Evolutionary conservation across 2,113 vertebrate genomes (phyloP), one percentile per base, ranked within the genome.

Genomic region (Prolemur simus): DNA sequence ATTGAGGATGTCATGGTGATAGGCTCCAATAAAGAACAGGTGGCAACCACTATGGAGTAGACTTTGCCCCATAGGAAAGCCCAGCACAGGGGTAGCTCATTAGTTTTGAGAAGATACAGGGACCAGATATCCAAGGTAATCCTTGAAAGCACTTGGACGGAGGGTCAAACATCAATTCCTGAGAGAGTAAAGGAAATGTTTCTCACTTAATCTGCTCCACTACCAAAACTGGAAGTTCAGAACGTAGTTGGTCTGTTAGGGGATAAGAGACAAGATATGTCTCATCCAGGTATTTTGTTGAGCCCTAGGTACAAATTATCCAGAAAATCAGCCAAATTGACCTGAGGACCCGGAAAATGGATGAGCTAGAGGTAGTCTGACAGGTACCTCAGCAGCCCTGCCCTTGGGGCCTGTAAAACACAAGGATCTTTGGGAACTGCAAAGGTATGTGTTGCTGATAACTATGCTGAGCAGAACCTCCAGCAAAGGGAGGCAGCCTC

Each of bases 321-420:
- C 64, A 47, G 49, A 69, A 77, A 83, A 54, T 20, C 25, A 14
- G 9, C 29, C n/a, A 37, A 9, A 25, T 63, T 34, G 77, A 10
- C 47, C 15, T 2, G 1, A n/a, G 39, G 8, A 13, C 21, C 37
- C 54, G 13, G 20, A 10, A 8, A 34, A 76, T 10, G 18, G 60
- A 6, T 17, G 11, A 60, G 54, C 20, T 21, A 18, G 10, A 73
- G 58, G 5, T 25, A 49, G 21, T 32, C 20, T 54, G 23, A 74
- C 2, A 37, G 71, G 71, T 10, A 1, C 39, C 39, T 49, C 54
- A 13, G 42, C 15, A 25, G 13, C 15, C 34, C 60, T 52, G 1
- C 1, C 2, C 0, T 29, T 29, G 34, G 12, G 39, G 29, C 9
- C 58, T 0, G 2, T 14, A 45, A 60, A 58, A 27, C 37, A 9